These are phyloP conservation scores for Sus scrofa DNA, from an alignment of 2,113 vertebrate genomes.

Conservation along the genomic window T2T-Sscrofa CM000816.6:56601001-56601500, in stretches of 20 bases:
- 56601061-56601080: background rate
- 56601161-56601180: background rate
- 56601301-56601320: background rate
- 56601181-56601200: background rate
- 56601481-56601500: background rate
- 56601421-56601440: background rate
- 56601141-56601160: background rate
- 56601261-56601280: background rate
- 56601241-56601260: background rate
- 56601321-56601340: background rate
- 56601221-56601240: background rate
- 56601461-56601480: background rate
- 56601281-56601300: background rate
- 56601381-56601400: background rate
- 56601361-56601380: background rate
- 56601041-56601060: background rate
- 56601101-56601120: background rate
- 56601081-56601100: background rate
- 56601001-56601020: background rate
- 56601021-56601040: conserved; percentile 21
- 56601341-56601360: background rate
- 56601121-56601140: background rate
- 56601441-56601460: background rate
- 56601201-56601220: background rate
- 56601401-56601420: background rate